These are phyloP conservation scores for Neoarius graeffei DNA, from an alignment of 2,113 vertebrate species.

Conservation along the genomic window DNA sequence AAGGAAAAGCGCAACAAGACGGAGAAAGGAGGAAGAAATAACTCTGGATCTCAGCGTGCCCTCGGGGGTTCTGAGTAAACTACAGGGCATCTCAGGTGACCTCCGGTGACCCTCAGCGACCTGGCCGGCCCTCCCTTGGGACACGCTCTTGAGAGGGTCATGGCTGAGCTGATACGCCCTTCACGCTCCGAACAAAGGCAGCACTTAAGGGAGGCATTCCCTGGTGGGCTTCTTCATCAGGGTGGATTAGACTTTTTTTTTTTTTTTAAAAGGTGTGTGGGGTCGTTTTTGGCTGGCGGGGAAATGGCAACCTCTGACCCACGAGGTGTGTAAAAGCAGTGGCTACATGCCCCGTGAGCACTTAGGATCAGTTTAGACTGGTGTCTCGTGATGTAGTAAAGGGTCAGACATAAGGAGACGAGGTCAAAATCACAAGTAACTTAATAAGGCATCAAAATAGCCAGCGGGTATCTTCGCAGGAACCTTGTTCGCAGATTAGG, in stretches of 20 bases:
- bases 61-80: slow-evolving; percentile 54
- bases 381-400: neutral
- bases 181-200: slow-evolving; percentile 60
- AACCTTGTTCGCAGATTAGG: neutral
- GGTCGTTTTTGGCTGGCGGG: slow-evolving; percentile 21
- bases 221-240: slow-evolving; percentile 9
- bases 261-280: slow-evolving; percentile 17
- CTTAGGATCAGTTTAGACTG: slow-evolving; percentile 22
- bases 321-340: slow-evolving; percentile 17
- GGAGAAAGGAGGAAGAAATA: neutral
- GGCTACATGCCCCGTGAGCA: slow-evolving; percentile 31
- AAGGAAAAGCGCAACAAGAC: slow-evolving; percentile 17
- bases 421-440: neutral
- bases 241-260: neutral
- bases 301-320: slow-evolving; percentile 58
- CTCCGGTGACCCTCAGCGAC: slow-evolving; percentile 37
- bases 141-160: slow-evolving; percentile 61
- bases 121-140: slow-evolving; percentile 45
- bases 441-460: neutral
- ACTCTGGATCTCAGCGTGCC: slow-evolving; percentile 9
- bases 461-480: neutral
- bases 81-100: slow-evolving; percentile 64
- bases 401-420: neutral
- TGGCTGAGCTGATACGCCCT: slow-evolving; percentile 55
- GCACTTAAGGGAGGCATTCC: slow-evolving; percentile 46